These are phyloP conservation scores for Drosophila acutilabella DNA, from an alignment of 2,888 invertebrate genomes.

Conservation along the genomic window DNA sequence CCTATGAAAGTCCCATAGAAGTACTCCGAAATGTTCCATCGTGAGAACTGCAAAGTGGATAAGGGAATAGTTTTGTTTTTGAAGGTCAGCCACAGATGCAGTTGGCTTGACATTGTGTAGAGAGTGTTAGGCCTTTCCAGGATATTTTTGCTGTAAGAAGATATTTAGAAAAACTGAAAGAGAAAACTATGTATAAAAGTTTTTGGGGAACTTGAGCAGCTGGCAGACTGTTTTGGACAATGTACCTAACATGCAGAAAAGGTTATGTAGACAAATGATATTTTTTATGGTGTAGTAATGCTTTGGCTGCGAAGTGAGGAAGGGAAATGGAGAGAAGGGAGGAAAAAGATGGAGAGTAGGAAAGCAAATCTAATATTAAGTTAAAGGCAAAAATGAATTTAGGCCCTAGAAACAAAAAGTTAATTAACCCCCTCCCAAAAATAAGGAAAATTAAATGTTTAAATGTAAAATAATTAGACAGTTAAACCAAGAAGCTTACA, in stretches of 20 bases:
- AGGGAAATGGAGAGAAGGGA: background rate
- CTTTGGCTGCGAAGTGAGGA: constrained; percentile 52
- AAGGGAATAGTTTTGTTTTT: constrained; percentile 42
- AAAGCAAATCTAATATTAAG: constrained; percentile 54
- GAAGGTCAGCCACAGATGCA: constrained; percentile 52
- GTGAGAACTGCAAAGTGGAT: constrained; percentile 19
- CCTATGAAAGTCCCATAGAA: constrained; percentile 4
- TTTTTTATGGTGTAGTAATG: constrained; percentile 76
- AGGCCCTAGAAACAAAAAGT: constrained; percentile 54
- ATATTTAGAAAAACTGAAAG: constrained; percentile 9
- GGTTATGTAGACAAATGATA: constrained; percentile 60
- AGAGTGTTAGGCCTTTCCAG: constrained; percentile 38
- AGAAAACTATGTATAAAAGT: constrained; percentile 27
- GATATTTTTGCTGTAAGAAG: constrained; percentile 30
- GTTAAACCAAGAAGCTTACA: constrained; percentile 84
- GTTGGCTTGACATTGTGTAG: constrained; percentile 18
- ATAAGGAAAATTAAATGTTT: constrained; percentile 76
- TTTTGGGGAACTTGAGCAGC: constrained; percentile 50
- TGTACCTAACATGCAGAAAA: constrained; percentile 64
- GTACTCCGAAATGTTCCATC: constrained; percentile 9
- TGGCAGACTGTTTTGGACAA: constrained; percentile 47
- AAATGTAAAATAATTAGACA: constrained; percentile 82
- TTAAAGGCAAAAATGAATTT: constrained; percentile 67
- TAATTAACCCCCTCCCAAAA: constrained; percentile 49
- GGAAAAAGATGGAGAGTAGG: constrained; percentile 6